Conservation (phyloP, 2,113 vertebrate species). For the Hassar affinis region DNA sequence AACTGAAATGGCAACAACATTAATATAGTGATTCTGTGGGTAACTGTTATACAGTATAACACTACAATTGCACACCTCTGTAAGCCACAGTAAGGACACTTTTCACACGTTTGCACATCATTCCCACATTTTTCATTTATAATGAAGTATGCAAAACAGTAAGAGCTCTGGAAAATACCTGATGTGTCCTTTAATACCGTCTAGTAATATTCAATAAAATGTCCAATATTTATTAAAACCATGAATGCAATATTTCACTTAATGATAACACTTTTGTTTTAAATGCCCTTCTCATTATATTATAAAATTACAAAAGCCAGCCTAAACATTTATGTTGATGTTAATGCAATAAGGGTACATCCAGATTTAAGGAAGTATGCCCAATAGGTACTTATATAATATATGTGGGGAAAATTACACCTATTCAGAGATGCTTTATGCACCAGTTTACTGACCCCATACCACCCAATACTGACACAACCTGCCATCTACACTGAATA, state of each 20-base stretch:
- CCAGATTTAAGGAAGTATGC: not conserved
- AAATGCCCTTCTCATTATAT: not conserved
- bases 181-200: not conserved
- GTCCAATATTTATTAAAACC: not conserved
- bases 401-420: not conserved
- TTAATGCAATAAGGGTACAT: not conserved
- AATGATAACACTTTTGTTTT: not conserved
- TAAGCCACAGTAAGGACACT: not conserved
- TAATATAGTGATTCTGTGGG: slow-evolving; percentile 12
- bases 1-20: slow-evolving; percentile 20
- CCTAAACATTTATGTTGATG: not conserved
- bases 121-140: not conserved
- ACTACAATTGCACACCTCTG: slow-evolving; percentile 13
- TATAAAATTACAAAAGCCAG: not conserved
- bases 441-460: no score
- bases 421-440: not conserved
- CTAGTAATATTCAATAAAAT: not conserved
- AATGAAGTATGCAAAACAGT: not conserved
- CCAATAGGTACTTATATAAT: no score
- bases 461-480: no score
- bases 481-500: not conserved
- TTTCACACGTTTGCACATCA: not conserved
- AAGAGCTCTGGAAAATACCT: not conserved
- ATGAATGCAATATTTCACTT: not conserved
- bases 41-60: not conserved